Percentiles rank a stretch among this genome's conserved stretches.
Conservation (phyloP, 2,113 vertebrate genomes). For the Athene cunicularia region DNA sequence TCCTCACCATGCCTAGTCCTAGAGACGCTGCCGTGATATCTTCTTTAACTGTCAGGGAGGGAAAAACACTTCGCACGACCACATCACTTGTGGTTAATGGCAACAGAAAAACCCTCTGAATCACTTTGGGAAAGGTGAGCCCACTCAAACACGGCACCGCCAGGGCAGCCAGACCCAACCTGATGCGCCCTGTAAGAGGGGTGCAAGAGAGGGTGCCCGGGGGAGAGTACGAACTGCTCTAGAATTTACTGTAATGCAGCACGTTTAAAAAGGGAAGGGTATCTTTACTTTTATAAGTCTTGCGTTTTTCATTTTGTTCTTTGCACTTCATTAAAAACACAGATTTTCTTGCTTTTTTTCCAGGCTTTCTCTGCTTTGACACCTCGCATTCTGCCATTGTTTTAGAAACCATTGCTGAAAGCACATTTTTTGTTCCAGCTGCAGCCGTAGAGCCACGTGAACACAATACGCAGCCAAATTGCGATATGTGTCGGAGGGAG, state of each 20-base stretch:
- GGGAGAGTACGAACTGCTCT: background rate
- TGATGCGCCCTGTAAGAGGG: fast-evolving
- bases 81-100: background rate
- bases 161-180: background rate
- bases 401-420: background rate
- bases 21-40: background rate
- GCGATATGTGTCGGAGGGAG: fast-evolving
- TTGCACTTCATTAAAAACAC: background rate
- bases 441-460: background rate
- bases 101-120: background rate
- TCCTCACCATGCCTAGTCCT: fast-evolving
- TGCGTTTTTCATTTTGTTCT: background rate
- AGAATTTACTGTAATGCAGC: background rate
- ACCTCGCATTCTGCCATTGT: background rate
- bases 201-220: background rate
- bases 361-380: background rate
- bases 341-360: background rate
- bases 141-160: background rate
- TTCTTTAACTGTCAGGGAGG: background rate
- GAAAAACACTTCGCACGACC: background rate
- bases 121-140: background rate
- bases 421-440: too few species aligned
- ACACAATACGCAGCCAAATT: fast-evolving
- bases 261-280: background rate
- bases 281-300: background rate